A percentile compares a stretch with the other conserved stretches of the same genome.
Evolutionary conservation across 2,113 vertebrate genomes (phyloP).

Genomic region (Hyaena hyaena): DNA sequence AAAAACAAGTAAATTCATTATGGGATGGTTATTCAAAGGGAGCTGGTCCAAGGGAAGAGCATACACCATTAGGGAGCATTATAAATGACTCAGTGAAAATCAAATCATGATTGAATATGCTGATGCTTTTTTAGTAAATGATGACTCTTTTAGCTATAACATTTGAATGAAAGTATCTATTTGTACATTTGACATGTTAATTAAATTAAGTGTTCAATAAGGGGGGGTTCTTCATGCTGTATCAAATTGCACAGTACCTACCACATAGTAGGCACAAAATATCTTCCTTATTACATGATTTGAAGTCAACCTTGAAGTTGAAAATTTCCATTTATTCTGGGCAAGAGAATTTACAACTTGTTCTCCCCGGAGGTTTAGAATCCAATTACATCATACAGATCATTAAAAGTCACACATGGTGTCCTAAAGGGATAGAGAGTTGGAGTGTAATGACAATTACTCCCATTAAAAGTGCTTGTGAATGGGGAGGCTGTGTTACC

Average conservation of each 20-base stretch:
- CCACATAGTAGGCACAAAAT: background rate
- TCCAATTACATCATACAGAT: constrained; percentile 53
- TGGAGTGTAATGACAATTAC: constrained; percentile 47
- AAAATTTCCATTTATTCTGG: background rate
- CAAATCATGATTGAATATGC: background rate
- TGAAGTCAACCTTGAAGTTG: constrained; percentile 11
- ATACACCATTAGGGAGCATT: background rate
- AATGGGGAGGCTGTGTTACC: background rate
- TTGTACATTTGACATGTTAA: background rate
- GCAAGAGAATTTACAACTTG: background rate
- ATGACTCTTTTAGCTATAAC: background rate
- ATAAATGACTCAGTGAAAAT: background rate
- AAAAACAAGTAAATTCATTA: background rate
- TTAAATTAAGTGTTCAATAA: background rate
- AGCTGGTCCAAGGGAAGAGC: background rate
- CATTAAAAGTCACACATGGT: constrained; percentile 62
- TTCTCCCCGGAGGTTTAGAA: constrained; percentile 52
- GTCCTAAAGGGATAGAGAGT: constrained; percentile 40
- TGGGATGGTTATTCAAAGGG: background rate
- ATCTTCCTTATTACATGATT: constrained; percentile 2
- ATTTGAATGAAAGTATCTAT: background rate
- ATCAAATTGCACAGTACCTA: background rate
- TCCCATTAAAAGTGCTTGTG: background rate
- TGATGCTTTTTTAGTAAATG: background rate
- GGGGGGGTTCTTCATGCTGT: background rate